Conservation (phyloP, 2,113 vertebrate genomes). For the Cyprinus carpio region DNA sequence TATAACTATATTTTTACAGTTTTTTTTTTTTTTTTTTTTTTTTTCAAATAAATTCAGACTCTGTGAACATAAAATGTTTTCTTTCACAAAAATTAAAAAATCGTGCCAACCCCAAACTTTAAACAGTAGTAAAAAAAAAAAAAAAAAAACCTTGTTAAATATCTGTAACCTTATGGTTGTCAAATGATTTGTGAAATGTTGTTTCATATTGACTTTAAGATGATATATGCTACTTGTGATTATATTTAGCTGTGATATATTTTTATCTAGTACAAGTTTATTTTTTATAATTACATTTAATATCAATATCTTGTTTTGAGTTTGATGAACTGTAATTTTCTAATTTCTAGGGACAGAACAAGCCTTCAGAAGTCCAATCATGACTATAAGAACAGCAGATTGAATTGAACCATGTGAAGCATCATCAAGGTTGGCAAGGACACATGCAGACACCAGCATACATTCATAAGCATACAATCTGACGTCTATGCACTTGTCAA, state of each 20-base stretch:
- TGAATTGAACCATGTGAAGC: background rate
- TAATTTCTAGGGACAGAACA: background rate
- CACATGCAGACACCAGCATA: background rate
- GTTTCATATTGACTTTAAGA: background rate
- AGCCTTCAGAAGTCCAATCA: background rate
- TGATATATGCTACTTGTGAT: too few species aligned
- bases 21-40: too few species aligned
- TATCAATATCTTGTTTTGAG: too few species aligned
- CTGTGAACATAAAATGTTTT: background rate
- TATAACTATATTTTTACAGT: too few species aligned
- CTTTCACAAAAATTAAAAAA: background rate
- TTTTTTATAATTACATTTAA: too few species aligned
- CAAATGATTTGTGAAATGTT: background rate
- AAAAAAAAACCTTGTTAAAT: too few species aligned
- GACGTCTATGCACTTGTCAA: conserved; percentile 27
- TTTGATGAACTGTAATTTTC: too few species aligned
- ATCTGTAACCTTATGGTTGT: too few species aligned
- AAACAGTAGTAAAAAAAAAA: background rate
- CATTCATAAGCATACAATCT: conserved; percentile 1
- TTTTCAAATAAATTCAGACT: background rate
- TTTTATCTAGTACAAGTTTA: too few species aligned
- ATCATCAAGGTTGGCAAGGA: conserved; percentile 25
- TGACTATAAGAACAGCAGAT: background rate
- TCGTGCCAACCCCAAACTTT: background rate
- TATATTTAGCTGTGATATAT: too few species aligned